A percentile compares a stretch with the other conserved stretches of the same genome.
Conservation (phyloP, 2,888 invertebrate species). For the Leptinotarsa tumamoca region DNA sequence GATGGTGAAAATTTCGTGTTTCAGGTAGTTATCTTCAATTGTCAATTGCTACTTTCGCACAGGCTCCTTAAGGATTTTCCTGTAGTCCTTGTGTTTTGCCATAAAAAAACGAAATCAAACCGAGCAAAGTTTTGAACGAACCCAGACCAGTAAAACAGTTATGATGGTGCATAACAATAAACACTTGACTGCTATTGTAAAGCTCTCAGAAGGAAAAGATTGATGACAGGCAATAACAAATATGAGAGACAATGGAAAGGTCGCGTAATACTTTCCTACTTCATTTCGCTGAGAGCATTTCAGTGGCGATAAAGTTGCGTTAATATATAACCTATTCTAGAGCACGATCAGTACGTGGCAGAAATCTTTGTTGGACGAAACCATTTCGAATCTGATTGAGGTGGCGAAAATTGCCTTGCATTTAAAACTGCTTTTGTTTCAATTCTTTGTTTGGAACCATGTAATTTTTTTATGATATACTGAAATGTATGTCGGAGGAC, state of each 20-base stretch:
- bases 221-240: slow-evolving; percentile 16
- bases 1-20: too few relatives aligned
- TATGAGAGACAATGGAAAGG: slow-evolving; percentile 16
- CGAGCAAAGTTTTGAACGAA: too few relatives aligned
- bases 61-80: too few relatives aligned
- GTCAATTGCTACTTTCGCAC: too few relatives aligned
- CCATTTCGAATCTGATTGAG: not conserved
- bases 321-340: slow-evolving; percentile 6
- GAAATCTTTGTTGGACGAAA: not conserved
- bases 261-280: slow-evolving; percentile 18
- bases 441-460: too few relatives aligned
- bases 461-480: too few relatives aligned
- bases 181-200: slow-evolving; percentile 17
- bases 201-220: slow-evolving; percentile 14
- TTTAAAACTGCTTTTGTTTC: too few relatives aligned
- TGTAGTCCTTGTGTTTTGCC: too few relatives aligned
- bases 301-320: not conserved
- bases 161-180: slow-evolving; percentile 17
- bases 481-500: too few relatives aligned
- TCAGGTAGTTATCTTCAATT: too few relatives aligned
- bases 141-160: not conserved
- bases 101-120: too few relatives aligned
- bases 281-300: slow-evolving; percentile 5
- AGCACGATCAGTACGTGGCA: not conserved
- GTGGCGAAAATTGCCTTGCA: not conserved